Evolutionary conservation across 2,888 invertebrate species (phyloP).

Genomic region (Labia minor): DNA sequence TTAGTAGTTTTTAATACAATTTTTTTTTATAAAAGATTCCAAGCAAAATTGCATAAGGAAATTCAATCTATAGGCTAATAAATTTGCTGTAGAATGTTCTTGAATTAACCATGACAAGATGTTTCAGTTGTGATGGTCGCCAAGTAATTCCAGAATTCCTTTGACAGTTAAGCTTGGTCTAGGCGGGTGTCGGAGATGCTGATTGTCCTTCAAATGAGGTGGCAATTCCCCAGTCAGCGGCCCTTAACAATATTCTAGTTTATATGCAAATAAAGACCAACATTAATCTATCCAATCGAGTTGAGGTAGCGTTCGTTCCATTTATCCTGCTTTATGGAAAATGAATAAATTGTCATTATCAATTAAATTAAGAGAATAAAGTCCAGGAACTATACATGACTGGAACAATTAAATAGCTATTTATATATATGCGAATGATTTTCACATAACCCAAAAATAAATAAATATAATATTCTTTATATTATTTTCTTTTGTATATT

Average conservation of each 20-base stretch:
- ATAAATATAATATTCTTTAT: too few relatives aligned
- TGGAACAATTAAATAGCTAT: too few relatives aligned
- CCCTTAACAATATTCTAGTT: not conserved
- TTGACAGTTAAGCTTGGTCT: too few relatives aligned
- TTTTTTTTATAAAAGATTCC: too few relatives aligned
- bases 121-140: not conserved
- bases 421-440: too few relatives aligned
- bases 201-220: not conserved
- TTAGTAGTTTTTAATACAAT: too few relatives aligned
- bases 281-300: not conserved
- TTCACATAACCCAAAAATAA: too few relatives aligned
- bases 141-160: not conserved
- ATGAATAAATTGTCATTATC: not conserved
- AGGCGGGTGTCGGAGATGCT: not conserved
- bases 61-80: not conserved
- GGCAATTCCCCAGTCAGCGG: not conserved
- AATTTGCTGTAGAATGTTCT: not conserved
- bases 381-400: too few relatives aligned
- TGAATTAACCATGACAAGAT: constrained; percentile 8
- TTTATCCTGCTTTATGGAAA: not conserved
- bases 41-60: too few relatives aligned
- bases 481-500: too few relatives aligned
- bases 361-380: not conserved
- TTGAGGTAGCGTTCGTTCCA: not conserved
- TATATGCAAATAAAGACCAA: constrained; percentile 3